phyloP scores from a whole-genome alignment of 2,797 vertebrate species.

The Varecia variegata region DNA sequence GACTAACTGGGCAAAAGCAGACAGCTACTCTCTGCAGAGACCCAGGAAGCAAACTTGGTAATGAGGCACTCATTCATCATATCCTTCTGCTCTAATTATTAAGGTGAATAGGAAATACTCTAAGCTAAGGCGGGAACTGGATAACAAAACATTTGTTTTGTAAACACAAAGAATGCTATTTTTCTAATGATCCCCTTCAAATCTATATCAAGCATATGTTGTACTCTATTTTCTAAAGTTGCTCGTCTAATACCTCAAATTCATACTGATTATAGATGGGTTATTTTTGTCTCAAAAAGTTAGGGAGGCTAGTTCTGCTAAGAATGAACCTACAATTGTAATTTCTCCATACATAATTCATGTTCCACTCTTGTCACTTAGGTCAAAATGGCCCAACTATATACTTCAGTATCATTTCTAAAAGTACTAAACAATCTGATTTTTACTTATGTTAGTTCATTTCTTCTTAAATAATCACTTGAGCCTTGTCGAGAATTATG shows the following conservation, averaged over 20 bases:
- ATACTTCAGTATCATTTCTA: not conserved
- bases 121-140: conserved; percentile 83
- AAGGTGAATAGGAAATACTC: conserved; percentile 93
- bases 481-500: not conserved
- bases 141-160: conserved; percentile 87
- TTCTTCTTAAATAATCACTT: conserved; percentile 16
- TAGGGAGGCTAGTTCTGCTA: not conserved
- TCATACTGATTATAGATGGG: not conserved
- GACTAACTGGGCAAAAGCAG: conserved; percentile 84
- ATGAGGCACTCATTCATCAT: conserved; percentile 91
- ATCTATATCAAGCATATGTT: conserved; percentile 74
- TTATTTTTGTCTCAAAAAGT: conserved; percentile 31
- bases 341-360: not conserved
- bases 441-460: not conserved
- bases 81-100: conserved; percentile 99
- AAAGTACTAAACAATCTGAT: not conserved
- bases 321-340: conserved; percentile 7
- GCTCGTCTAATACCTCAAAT: conserved; percentile 18
- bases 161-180: conserved; percentile 83
- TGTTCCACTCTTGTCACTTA: not conserved
- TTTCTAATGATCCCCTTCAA: conserved; percentile 78
- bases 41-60: conserved; percentile 86
- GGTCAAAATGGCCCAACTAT: not conserved
- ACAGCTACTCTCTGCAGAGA: conserved; percentile 84
- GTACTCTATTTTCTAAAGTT: conserved; percentile 39